Base-by-base conservation (phyloP, 2,888 invertebrate species). In the Salpingus planirostris region DNA sequence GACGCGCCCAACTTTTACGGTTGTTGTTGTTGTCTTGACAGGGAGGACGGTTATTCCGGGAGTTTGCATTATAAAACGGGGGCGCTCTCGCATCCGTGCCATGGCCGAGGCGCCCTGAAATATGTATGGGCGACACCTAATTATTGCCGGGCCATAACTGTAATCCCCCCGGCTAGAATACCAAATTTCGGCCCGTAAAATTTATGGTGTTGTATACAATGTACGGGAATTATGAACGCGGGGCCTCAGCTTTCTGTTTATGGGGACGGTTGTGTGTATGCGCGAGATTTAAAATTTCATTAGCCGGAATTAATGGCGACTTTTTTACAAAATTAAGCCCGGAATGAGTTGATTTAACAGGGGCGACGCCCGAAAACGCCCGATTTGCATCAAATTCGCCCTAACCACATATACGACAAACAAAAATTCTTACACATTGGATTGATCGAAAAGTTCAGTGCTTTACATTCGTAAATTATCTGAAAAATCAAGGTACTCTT, bases 61-160 rank as follows among this genome's bases (percentile, higher is more conserved):
- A 18, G 25, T 25, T 32, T 32, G 35, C 37, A 35, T 38, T 38
- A 35, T 38, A 38, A 40, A 40, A 43, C 39, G 43, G 33, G 27
- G 13, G 34, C 24, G 34, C 34, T 35, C 26, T 33, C 29, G n/a
- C n/a, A n/a, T n/a, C n/a, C n/a, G n/a, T n/a, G n/a, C 33, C 42
- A 41, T 44, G 44, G 43, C 39, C 41, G 42, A 44, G 39, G 37
- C 44, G 46, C n/a, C 38, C 36, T 52, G 41, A 52, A 53, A 51
- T 54, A 54, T 54, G 47, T 43, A 54, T 52, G 44, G 44, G 41
- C 47, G 41, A 50, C 50, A 51, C 48, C 52, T 53, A 50, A 54
- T 53, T 52, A 54, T 54, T 50, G 49, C 48, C 42, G 46, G 46
- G 43, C 43, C 48, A 47, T 52, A 50, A 50, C 46, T 44, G 47